Evolutionary conservation across 2,888 invertebrate species (phyloP), one percentile per base, ranked within the genome.

Genomic region (Glaucopsyche alexis): DNA sequence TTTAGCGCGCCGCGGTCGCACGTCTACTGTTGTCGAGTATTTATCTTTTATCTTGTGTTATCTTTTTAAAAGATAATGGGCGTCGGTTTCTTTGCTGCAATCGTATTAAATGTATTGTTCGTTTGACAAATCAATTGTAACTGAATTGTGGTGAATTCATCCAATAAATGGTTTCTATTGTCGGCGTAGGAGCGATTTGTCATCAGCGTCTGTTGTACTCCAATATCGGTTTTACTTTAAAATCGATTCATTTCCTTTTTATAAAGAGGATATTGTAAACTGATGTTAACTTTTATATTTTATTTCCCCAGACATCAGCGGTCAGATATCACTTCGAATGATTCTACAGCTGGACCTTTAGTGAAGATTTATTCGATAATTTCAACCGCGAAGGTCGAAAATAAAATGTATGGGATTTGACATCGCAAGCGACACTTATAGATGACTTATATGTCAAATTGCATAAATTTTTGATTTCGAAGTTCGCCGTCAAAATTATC

Each of bases 1-100:
- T 73, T 76, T 74, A 74, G 75, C 73, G 72, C 67, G 71, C 71
- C 73, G 76, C 73, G 74, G 76, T 75, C 71, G 75, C 60, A 11
- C 47, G 45, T 67, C 29, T 29, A 4, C 29, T 19, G 67, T 16
- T 40, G 50, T 40, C 42, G 71, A 19, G 55, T 45, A 47, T 45
- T 19, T 45, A 45, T 67, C 19, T 47, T 67, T 67, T 67, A n/a
- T n/a, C 29, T 45, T 45, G 16, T 42, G 45, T 16, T 45, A 16
- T 19, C 13, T 67, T 45, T 19, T 42, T 47, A 16, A 45, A 67
- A 9, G 45, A 67, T 67, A 67, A 67, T 67, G 67, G 67, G 13
- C 45, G 13, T 67, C 67, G 67, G 67, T 67, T 67, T 45, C 67
- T 42, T 40, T 42, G 60, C n/a, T 66, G 40, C 66, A 42, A 66